Evolutionary conservation across 2,888 invertebrate species (phyloP).

Genomic region (Agrochola circellaris): DNA sequence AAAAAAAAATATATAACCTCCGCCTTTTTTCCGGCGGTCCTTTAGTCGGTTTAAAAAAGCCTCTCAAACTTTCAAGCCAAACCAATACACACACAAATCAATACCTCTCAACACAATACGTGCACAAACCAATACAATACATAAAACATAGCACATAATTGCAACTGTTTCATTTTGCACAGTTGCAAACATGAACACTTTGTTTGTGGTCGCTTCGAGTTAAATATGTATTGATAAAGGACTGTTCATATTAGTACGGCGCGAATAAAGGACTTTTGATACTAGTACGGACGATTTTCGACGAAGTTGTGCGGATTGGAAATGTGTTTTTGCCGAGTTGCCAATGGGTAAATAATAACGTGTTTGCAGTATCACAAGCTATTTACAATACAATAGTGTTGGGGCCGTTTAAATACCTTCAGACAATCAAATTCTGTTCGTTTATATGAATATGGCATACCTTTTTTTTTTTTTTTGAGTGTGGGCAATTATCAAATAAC

Average conservation of each 20-base stretch:
- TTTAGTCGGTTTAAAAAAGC: background rate
- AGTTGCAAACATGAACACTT: constrained; percentile 38
- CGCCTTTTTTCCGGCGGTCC: too few species aligned
- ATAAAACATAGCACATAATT: constrained; percentile 51
- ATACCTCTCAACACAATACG: constrained; percentile 51
- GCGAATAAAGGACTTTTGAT: constrained; percentile 16
- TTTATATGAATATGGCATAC: too few species aligned
- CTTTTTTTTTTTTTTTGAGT: too few species aligned
- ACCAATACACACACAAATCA: constrained; percentile 47
- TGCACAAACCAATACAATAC: constrained; percentile 39
- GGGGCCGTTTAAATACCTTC: too few species aligned
- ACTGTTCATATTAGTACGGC: constrained; percentile 21
- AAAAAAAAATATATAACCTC: too few species aligned
- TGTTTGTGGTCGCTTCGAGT: constrained; percentile 48
- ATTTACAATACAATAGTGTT: too few species aligned
- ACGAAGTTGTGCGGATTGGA: constrained; percentile 12
- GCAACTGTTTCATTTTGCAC: constrained; percentile 51
- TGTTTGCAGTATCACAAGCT: background rate
- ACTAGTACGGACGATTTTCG: background rate
- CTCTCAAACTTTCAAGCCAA: constrained; percentile 22
- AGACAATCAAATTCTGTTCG: too few species aligned
- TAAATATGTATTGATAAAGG: constrained; percentile 57
- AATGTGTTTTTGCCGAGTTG: constrained; percentile 22
- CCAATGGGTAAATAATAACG: constrained; percentile 13
- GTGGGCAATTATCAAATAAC: too few species aligned